phyloP scores from a whole-genome alignment of 2,113 vertebrate species.

The Martes martes region DNA sequence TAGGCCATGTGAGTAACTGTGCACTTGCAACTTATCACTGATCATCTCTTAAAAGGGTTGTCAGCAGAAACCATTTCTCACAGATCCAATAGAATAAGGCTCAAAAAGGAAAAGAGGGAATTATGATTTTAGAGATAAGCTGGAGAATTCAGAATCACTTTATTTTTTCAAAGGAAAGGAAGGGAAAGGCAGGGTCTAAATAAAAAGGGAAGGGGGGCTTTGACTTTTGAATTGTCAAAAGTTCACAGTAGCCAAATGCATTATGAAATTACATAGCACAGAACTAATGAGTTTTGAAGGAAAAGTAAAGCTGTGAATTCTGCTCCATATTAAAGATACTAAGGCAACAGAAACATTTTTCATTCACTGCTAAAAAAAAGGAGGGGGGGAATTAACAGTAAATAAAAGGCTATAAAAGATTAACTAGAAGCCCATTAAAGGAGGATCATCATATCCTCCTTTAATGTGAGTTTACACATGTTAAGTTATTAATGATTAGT shows the following conservation, averaged over 20 bases:
- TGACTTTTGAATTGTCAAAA: not conserved
- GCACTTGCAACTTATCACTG: accelerated
- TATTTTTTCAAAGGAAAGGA: not conserved
- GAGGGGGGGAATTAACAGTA: not conserved
- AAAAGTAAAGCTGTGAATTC: not conserved
- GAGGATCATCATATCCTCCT: not conserved
- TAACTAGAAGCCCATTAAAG: not conserved
- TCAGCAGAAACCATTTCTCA: not conserved
- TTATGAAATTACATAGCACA: not conserved
- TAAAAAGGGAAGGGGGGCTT: not conserved
- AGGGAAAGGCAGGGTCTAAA: not conserved
- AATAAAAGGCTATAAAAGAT: not conserved
- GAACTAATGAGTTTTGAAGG: not conserved
- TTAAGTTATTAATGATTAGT: not conserved
- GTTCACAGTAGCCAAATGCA: not conserved
- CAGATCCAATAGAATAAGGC: not conserved
- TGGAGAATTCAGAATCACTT: not conserved
- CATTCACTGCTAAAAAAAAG: not conserved
- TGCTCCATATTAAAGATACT: not conserved
- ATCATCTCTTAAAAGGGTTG: not conserved
- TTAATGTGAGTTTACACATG: not conserved
- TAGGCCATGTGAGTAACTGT: no score
- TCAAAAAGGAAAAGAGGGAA: not conserved
- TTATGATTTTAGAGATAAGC: not conserved
- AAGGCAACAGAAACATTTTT: not conserved